Evolutionary conservation across 2,113 vertebrate species (phyloP), one percentile per base, ranked within the genome.

Genomic region (Eidolon helvum): DNA sequence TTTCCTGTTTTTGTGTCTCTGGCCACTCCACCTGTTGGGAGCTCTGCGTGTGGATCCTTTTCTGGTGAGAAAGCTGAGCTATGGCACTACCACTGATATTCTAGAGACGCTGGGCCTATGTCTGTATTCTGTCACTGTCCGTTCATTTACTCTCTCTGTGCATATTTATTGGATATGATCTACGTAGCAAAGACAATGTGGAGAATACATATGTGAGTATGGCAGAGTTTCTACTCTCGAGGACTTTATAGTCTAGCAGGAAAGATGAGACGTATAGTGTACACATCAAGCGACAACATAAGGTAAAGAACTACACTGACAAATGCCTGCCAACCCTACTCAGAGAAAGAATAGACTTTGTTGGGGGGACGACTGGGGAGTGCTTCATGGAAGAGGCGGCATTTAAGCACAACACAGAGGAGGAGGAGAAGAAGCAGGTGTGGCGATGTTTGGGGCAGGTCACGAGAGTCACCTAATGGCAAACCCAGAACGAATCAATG

Each of bases 81-180:
- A 5, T 0, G 21, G 30, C 12, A 1, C 26, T 11, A 1, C 5
- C 6, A 5, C 28, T 0, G 10, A 50, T 12, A 28, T 11, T n/a
- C 68, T 40, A 14, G 40, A 85, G 66, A 57, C 1, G 43, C 40
- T 3, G 3, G 4, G 28, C 55, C 63, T 28, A 0, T 0, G 33
- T 57, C 80, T 1, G 0, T 6, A 24, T 26, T 59, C 77, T 45
- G 38, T 12, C 55, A 53, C 0, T 21, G 72, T 59, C 38, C 30
- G 10, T 6, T 43, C 77, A 35, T 33, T 55, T 38, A 43, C 33
- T 65, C 87, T 45, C 87, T 65, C 83, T 50, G 19, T 24, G 61
- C 26, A 3, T 30, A 5, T 9, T 63, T 40, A 22, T 0, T 22
- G 50, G 18, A 8, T 18, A 63, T 48, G 75, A 68, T 53, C 74